Conservation (phyloP, 2,797 vertebrate genomes). For the Sciaenops ocellatus region DNA sequence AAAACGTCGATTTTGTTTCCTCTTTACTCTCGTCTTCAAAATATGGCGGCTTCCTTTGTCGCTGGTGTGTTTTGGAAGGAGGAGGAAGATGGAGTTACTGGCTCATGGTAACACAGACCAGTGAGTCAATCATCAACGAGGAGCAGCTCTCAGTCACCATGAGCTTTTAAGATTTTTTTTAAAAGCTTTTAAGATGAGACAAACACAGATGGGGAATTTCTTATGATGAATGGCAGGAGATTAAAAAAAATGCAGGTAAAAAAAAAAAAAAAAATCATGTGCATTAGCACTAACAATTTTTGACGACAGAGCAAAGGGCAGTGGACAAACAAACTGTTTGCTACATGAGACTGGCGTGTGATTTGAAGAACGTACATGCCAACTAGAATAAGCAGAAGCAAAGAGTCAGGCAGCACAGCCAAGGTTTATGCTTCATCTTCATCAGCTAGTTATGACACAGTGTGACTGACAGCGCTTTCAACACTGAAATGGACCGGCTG, state of each 20-base stretch:
- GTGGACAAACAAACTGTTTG: background rate
- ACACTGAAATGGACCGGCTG: background rate
- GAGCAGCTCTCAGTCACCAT: background rate
- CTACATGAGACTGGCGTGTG: background rate
- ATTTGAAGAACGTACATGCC: background rate
- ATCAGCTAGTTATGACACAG: background rate
- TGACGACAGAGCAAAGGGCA: background rate
- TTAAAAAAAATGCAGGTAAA: conserved; percentile 8
- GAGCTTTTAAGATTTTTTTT: background rate
- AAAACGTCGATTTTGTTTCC: background rate
- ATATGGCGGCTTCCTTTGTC: background rate
- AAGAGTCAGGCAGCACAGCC: conserved; percentile 12
- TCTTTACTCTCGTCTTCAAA: conserved; percentile 12
- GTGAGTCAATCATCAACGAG: background rate
- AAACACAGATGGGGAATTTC: background rate
- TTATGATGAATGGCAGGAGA: background rate
- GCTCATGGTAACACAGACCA: background rate
- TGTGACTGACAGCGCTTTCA: background rate
- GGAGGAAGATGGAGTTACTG: background rate
- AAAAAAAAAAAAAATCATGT: background rate
- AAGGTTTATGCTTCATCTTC: background rate
- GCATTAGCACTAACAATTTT: background rate
- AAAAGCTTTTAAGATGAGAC: background rate
- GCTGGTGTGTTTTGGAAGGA: background rate
- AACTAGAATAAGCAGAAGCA: conserved; percentile 23